These are phyloP conservation scores for Taxidea taxus DNA, from an alignment of 2,113 vertebrate species.

Conservation along the genomic window DNA sequence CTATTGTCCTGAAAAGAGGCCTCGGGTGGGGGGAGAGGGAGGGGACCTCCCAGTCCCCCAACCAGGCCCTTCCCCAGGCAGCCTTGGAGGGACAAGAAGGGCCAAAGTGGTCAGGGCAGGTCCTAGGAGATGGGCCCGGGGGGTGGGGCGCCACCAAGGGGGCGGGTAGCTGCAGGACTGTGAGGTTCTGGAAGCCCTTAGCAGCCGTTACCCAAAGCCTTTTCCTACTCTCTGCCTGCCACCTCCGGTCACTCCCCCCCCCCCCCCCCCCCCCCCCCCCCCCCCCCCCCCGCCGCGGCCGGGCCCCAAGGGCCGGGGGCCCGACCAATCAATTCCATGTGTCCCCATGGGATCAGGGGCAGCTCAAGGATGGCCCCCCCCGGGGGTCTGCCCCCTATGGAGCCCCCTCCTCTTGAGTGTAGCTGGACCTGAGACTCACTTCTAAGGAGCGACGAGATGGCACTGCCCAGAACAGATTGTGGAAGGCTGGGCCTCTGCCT, in stretches of 20 bases:
- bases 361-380: not conserved
- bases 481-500: fast-evolving
- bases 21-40: not conserved
- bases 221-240: too few species aligned
- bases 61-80: not conserved
- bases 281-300: not conserved
- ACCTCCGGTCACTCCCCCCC: fast-evolving
- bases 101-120: not conserved
- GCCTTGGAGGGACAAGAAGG: not conserved
- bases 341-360: not conserved
- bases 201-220: not conserved
- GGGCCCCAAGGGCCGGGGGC: too few species aligned
- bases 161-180: fast-evolving
- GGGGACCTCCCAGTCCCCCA: too few species aligned
- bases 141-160: not conserved
- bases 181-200: not conserved
- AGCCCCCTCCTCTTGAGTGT: too few species aligned
- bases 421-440: not conserved
- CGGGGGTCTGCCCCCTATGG: fast-evolving
- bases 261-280: not conserved
- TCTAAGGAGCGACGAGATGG: not conserved
- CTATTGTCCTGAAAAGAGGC: conserved; percentile 23
- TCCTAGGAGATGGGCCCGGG: fast-evolving
- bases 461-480: fast-evolving
- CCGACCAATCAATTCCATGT: fast-evolving